Conservation (phyloP, 1,140 invertebrate species). For the Hirudo medicinalis region DNA sequence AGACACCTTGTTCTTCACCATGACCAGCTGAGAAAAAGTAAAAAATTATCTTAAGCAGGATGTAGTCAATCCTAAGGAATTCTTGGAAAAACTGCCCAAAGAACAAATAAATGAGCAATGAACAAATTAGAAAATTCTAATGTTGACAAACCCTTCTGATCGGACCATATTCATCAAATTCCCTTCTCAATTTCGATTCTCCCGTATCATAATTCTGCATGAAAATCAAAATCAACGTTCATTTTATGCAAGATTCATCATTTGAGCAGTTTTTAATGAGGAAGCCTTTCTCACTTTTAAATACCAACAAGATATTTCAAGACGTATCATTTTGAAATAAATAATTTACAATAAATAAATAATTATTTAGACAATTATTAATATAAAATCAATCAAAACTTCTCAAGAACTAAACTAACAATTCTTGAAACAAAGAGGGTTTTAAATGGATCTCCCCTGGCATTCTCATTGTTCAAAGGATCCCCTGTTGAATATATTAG, state of each 20-base stretch:
- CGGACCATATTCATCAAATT: conserved; percentile 96
- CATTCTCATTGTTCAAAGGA: conserved; percentile 61
- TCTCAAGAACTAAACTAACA: conserved; percentile 50
- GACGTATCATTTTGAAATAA: too few relatives aligned
- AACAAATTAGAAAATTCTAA: too few relatives aligned
- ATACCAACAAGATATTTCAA: too few relatives aligned
- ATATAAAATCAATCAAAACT: too few relatives aligned
- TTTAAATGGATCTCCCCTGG: conserved; percentile 86
- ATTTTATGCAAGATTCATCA: conserved; percentile 24
- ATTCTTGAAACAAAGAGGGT: conserved; percentile 91
- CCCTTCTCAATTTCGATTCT: conserved; percentile 87
- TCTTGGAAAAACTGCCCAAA: too few relatives aligned
- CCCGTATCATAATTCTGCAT: conserved; percentile 80
- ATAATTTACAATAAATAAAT: too few relatives aligned
- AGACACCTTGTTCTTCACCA: conserved; percentile 76
- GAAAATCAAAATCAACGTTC: too few relatives aligned
- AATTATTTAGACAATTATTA: too few relatives aligned
- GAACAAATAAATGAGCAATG: background rate
- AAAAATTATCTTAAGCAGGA: conserved; percentile 14
- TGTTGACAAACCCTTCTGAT: conserved; percentile 68
- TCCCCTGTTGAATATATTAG: conserved; percentile 49
- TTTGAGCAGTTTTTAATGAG: background rate
- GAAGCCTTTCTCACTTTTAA: too few relatives aligned
- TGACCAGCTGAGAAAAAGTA: conserved; percentile 35
- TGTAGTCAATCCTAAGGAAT: too few relatives aligned